Percentiles rank a stretch among this genome's conserved stretches.
These are phyloP conservation scores for Pseudococcus viburni DNA, from an alignment of 2,888 invertebrate genomes.

Conservation along the genomic window DNA sequence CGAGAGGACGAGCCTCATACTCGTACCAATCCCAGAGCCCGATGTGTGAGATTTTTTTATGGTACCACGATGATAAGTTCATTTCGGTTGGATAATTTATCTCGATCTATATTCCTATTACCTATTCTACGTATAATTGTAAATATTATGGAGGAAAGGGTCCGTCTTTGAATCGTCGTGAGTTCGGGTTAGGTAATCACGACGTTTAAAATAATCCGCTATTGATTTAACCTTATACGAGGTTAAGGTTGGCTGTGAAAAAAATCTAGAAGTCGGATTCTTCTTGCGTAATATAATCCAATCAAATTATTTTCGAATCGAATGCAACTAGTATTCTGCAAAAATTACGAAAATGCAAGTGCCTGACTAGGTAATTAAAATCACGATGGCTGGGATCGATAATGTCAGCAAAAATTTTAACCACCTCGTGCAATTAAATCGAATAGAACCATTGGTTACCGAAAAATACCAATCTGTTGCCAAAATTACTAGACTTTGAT, in stretches of 20 bases:
- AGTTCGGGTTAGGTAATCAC: neutral
- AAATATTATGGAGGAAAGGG: neutral
- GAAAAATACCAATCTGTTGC: too few species aligned
- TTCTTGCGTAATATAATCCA: too few species aligned
- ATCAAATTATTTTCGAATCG: too few species aligned
- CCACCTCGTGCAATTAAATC: too few species aligned
- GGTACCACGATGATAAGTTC: neutral
- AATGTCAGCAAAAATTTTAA: too few species aligned
- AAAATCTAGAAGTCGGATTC: neutral
- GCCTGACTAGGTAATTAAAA: too few species aligned
- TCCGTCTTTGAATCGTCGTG: neutral
- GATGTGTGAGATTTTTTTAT: constrained; percentile 22
- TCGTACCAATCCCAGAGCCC: neutral
- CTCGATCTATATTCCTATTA: neutral
- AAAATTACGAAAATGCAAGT: too few species aligned
- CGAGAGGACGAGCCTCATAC: neutral
- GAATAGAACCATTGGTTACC: too few species aligned
- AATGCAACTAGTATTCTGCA: too few species aligned
- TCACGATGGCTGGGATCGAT: too few species aligned
- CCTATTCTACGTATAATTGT: neutral
- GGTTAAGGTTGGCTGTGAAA: constrained; percentile 12
- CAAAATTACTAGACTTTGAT: too few species aligned
- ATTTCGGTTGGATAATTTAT: neutral
- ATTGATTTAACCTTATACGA: constrained; percentile 20
- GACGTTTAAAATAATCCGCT: neutral